Percentiles rank a stretch among this genome's conserved stretches.
phyloP scores from a whole-genome alignment of 1,140 invertebrate species.

The Drosophila oshimai region DNA sequence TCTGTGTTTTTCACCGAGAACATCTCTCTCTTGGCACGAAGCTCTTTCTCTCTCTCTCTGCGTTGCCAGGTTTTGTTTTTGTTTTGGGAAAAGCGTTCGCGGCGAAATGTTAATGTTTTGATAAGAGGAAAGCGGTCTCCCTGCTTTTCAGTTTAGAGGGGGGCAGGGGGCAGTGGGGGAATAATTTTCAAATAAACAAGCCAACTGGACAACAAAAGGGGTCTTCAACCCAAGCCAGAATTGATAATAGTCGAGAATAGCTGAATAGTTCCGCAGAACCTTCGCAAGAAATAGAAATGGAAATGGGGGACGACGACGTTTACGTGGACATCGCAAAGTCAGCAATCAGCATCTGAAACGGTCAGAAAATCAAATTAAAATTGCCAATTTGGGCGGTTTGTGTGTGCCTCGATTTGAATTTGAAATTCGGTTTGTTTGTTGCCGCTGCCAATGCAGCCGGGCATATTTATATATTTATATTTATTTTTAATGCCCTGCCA shows the following conservation, averaged over 20 bases:
- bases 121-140: conserved; percentile 45
- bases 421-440: conserved; percentile 50
- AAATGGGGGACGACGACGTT: neutral
- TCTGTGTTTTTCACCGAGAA: conserved; percentile 4
- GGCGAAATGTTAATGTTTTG: conserved; percentile 57
- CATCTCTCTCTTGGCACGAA: conserved; percentile 3
- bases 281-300: conserved; percentile 9
- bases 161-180: conserved; percentile 34
- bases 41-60: conserved; percentile 40
- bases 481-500: conserved; percentile 65
- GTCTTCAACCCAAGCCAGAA: conserved; percentile 1
- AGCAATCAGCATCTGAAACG: conserved; percentile 71
- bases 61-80: conserved; percentile 45
- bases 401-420: conserved; percentile 64
- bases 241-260: conserved; percentile 66
- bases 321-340: conserved; percentile 22
- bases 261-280: conserved; percentile 37
- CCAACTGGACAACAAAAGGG: conserved; percentile 20
- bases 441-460: conserved; percentile 53
- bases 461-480: conserved; percentile 67
- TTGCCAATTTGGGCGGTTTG: conserved; percentile 62
- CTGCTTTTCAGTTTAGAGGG: neutral
- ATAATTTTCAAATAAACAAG: conserved; percentile 65
- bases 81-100: conserved; percentile 58
- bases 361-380: conserved; percentile 76